A percentile compares a stretch with the other conserved stretches of the same genome.
Conservation (phyloP, 2,888 invertebrate genomes). For the Gari tellinella region DNA sequence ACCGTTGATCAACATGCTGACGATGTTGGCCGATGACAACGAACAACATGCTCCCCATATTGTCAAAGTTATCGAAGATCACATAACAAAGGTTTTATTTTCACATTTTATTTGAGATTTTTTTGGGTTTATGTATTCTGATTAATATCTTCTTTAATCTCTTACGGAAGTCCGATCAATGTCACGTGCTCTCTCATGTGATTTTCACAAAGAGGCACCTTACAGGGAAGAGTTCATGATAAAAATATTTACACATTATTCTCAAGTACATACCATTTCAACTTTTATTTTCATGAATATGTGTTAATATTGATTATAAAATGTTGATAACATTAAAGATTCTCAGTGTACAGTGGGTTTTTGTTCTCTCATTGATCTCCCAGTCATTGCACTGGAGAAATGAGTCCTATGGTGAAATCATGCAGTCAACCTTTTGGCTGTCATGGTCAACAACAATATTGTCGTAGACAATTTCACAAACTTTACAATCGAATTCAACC, state of each 20-base stretch:
- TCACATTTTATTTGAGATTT: neutral
- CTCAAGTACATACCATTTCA: too few species aligned
- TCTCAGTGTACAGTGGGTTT: neutral
- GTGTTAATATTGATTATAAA: too few species aligned
- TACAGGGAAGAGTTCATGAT: too few species aligned
- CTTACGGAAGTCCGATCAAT: neutral
- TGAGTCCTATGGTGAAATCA: too few species aligned
- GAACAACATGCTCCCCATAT: conserved; percentile 93
- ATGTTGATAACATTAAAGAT: too few species aligned
- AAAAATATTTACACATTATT: too few species aligned
- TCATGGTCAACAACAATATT: too few species aligned
- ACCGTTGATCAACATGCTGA: conserved; percentile 98
- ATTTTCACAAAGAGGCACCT: conserved; percentile 15
- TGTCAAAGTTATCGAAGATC: conserved; percentile 97
- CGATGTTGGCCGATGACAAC: conserved; percentile 99
- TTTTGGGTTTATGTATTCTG: neutral
- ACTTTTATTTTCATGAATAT: too few species aligned
- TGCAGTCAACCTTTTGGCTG: too few species aligned
- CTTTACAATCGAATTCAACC: too few species aligned
- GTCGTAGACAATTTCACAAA: too few species aligned
- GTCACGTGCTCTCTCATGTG: conserved; percentile 47
- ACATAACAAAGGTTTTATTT: conserved; percentile 93
- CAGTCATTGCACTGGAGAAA: too few species aligned
- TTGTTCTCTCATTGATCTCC: conserved; percentile 2
- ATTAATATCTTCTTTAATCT: conserved; percentile 1